These are phyloP conservation scores for Nannobrachium achirus DNA, from an alignment of 2,113 vertebrate species.

Conservation along the genomic window DNA sequence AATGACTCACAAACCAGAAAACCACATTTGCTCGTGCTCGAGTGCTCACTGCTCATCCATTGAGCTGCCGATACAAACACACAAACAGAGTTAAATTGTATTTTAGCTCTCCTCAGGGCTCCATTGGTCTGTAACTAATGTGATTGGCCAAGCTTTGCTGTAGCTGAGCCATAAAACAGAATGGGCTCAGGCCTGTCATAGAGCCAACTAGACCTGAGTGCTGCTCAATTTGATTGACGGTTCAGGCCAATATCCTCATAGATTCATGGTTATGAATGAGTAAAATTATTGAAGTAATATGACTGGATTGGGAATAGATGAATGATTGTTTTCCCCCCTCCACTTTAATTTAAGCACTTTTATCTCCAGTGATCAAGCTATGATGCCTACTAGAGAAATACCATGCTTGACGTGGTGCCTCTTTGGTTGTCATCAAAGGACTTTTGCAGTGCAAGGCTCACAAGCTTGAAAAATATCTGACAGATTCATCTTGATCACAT, in stretches of 20 bases:
- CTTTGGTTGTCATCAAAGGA: neutral
- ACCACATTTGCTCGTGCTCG: neutral
- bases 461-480: neutral
- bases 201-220: slow-evolving; percentile 1
- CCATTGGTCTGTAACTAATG: slow-evolving; percentile 41
- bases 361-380: neutral
- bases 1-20: slow-evolving; percentile 8
- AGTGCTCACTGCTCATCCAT: neutral
- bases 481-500: too few relatives aligned
- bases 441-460: neutral
- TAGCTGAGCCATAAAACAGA: slow-evolving; percentile 18
- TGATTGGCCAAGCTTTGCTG: slow-evolving; percentile 35
- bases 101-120: slow-evolving; percentile 33
- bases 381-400: neutral
- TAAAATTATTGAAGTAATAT: slow-evolving; percentile 13
- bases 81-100: slow-evolving; percentile 25
- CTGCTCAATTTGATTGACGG: slow-evolving; percentile 6
- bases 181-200: slow-evolving; percentile 25
- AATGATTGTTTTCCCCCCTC: neutral
- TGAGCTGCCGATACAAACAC: slow-evolving; percentile 12
- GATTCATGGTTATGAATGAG: slow-evolving; percentile 1
- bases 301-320: neutral
- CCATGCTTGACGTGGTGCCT: neutral
- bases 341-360: neutral
- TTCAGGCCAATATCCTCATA: slow-evolving; percentile 5